Percentiles rank a stretch among this genome's conserved stretches.
Evolutionary conservation across 2,797 vertebrate genomes (phyloP).

Genomic region (Odontamblyopus rebecca): DNA sequence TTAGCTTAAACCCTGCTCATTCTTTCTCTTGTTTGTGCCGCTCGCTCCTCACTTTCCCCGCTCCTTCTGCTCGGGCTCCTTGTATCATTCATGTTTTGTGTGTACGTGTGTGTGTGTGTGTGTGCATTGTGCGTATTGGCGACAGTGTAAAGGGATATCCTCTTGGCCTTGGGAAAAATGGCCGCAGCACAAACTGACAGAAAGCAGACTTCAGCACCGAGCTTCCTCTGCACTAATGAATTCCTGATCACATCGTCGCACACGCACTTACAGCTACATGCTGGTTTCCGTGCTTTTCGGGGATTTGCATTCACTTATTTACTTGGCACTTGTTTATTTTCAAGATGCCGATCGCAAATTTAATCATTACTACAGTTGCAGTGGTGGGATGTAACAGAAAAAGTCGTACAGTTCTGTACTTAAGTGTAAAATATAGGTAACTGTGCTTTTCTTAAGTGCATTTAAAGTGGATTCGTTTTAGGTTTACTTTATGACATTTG

Average conservation of each 20-base stretch:
- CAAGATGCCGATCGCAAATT: too few species aligned
- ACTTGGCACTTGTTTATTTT: too few species aligned
- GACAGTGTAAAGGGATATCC: constrained; percentile 58
- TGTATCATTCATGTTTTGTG: constrained; percentile 24
- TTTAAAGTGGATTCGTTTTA: too few species aligned
- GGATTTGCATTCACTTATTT: too few species aligned
- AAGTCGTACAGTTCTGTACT: too few species aligned
- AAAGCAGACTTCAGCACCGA: constrained; percentile 64
- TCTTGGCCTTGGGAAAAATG: constrained; percentile 66
- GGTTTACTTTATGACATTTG: too few species aligned
- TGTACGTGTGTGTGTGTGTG: constrained; percentile 11
- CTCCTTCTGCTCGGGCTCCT: constrained; percentile 28
- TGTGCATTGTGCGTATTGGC: constrained; percentile 8
- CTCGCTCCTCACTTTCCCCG: constrained; percentile 33
- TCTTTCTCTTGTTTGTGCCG: constrained; percentile 12
- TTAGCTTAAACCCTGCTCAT: not conserved
- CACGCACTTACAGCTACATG: constrained; percentile 22
- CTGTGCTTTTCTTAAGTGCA: too few species aligned
- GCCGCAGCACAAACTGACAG: constrained; percentile 58
- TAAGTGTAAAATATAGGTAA: too few species aligned
- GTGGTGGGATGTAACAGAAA: too few species aligned
- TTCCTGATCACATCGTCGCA: constrained; percentile 56
- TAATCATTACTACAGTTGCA: too few species aligned
- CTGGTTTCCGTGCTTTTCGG: too few species aligned
- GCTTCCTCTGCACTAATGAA: constrained; percentile 67